A percentile compares a stretch with the other conserved stretches of the same genome.
These are phyloP conservation scores for Nomada fabriciana DNA, from an alignment of 2,888 invertebrate genomes.

Conservation along the genomic window DNA sequence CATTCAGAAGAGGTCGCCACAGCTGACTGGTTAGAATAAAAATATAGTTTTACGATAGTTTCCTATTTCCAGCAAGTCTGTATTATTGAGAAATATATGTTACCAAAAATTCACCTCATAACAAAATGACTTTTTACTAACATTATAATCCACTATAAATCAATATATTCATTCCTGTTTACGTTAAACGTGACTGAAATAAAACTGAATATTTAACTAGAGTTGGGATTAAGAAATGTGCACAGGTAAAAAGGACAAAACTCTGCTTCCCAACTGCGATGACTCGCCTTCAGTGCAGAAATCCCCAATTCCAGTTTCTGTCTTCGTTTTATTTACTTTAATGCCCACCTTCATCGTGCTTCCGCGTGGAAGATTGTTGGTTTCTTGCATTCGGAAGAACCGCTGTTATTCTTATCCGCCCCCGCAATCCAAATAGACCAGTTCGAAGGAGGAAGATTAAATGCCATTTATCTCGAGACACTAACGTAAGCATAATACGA, in stretches of 20 bases:
- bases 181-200: too few species aligned
- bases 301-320: slow-evolving; percentile 8
- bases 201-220: too few species aligned
- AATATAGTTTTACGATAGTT: too few species aligned
- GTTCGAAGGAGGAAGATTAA: slow-evolving; percentile 11
- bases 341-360: not conserved
- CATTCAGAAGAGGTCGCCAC: too few species aligned
- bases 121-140: too few species aligned
- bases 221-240: too few species aligned
- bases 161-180: too few species aligned
- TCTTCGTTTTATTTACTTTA: not conserved
- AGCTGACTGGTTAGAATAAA: too few species aligned
- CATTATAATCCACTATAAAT: too few species aligned
- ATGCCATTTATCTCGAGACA: not conserved
- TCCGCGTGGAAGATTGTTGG: not conserved
- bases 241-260: not conserved
- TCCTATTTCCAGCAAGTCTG: too few species aligned
- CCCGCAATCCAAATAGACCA: not conserved
- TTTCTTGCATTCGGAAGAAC: not conserved
- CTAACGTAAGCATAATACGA: not conserved
- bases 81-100: too few species aligned
- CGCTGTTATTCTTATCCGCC: not conserved
- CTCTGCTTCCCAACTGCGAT: not conserved
- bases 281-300: not conserved
- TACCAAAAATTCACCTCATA: too few species aligned